Percentiles rank a stretch among this genome's conserved stretches.
Conservation (phyloP, 1,140 invertebrate genomes). For the Cydia strobilella region DNA sequence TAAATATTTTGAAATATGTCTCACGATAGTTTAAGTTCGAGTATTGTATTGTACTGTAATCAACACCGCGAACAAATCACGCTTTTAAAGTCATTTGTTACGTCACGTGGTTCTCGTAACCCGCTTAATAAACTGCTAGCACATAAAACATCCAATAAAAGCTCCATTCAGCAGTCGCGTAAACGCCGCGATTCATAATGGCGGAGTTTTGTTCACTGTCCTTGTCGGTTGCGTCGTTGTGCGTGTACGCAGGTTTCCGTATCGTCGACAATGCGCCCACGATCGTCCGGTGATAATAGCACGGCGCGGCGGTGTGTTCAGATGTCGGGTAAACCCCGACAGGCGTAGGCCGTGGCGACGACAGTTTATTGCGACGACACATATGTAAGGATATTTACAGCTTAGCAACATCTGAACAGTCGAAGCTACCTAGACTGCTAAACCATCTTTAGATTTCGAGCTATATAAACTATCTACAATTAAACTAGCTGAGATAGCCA, state of each 20-base stretch:
- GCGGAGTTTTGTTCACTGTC: not conserved
- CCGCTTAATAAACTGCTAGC: conserved; percentile 2
- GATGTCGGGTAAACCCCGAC: not conserved
- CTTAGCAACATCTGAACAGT: no score
- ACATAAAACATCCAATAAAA: conserved; percentile 18
- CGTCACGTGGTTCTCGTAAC: not conserved
- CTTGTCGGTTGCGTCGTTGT: not conserved
- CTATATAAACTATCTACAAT: no score
- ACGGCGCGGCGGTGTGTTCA: not conserved
- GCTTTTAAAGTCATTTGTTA: not conserved
- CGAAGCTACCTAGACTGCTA: no score
- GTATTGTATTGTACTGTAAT: no score
- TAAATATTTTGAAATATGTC: no score
- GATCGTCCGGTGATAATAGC: conserved; percentile 36
- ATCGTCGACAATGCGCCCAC: conserved; percentile 41
- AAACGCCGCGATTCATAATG: conserved; percentile 33
- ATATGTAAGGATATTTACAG: no score
- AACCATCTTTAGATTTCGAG: no score
- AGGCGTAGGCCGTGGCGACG: not conserved
- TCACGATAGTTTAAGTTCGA: no score
- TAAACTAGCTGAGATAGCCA: no score
- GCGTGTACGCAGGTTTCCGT: not conserved
- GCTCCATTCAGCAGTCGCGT: conserved; percentile 15
- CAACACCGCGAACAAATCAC: not conserved
- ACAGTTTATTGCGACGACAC: not conserved